Evolutionary conservation across 2,888 invertebrate genomes (phyloP), one percentile per base, ranked within the genome.

Genomic region (Blomia tropicalis): DNA sequence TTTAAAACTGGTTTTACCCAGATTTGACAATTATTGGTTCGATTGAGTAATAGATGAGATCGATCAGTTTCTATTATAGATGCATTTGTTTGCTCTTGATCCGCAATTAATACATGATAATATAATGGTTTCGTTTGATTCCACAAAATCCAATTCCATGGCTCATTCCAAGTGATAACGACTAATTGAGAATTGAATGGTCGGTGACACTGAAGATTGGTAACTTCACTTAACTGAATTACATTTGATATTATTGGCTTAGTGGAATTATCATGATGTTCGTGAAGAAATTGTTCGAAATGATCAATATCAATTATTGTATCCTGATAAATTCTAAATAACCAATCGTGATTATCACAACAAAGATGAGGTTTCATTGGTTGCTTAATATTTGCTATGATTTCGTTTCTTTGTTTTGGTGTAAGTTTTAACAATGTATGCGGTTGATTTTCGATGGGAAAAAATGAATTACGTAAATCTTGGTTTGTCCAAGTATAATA

Each of bases 311-410:
- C 73, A 0, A 77, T 74, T 17, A 69, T 41, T 1, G 77, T 78
- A 67, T 78, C 78, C 69, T 78, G 78, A 69, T 76, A 77, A 66
- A 77, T 76, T 62, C 76, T 71, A 68, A 72, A 77, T 43, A 78
- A 69, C 75, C 77, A 78, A 2, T 71, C 71, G 2, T 77, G 74
- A 67, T 77, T 71, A 43, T 72, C 69, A 67, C 78, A 78, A 66
- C 78, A 78, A 59, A 74, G 65, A 31, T 29, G 29, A 64, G 77
- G 76, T 11, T 69, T 68, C 4, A 72, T 72, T 17, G 77, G 74
- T 32, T 71, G 69, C 19, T 64, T 54, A 31, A 1, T 36, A 17
- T 19, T 17, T 19, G 31, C 7, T 7, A 32, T 7, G n/a, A 65
- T 62, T 19, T 53, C 51, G 7, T 43, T 63, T 23, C 63, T 23